Evolutionary conservation across 2,113 vertebrate genomes (phyloP).

Genomic region (Callithrix jacchus): DNA sequence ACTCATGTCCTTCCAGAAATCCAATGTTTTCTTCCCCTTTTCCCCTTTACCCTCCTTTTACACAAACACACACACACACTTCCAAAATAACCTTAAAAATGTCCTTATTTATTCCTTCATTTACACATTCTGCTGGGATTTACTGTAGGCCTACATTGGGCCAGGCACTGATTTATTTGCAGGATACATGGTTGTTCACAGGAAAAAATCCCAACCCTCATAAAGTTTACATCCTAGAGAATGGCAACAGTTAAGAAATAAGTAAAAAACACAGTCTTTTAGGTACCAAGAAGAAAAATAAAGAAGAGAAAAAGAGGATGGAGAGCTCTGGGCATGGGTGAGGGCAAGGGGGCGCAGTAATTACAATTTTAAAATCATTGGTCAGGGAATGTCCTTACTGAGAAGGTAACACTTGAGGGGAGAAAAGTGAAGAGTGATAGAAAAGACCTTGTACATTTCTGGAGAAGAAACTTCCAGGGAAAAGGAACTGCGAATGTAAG

Average conservation of each 20-base stretch:
- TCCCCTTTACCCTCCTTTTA: not conserved
- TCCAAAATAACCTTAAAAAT: conserved; percentile 27
- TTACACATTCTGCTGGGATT: not conserved
- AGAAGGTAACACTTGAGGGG: not conserved
- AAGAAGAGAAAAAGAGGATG: not conserved
- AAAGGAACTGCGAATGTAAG: not conserved
- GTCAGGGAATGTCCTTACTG: not conserved
- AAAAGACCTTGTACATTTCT: not conserved
- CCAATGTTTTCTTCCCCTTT: not conserved
- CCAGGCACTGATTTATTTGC: not conserved
- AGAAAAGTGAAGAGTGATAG: not conserved
- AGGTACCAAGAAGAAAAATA: not conserved
- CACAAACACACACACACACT: not conserved
- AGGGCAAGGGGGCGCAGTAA: not conserved
- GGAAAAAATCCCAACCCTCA: not conserved
- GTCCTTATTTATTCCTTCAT: not conserved
- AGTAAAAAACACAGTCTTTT: not conserved
- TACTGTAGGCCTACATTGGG: not conserved
- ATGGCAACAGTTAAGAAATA: not conserved
- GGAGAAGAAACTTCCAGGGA: not conserved
- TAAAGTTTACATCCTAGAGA: not conserved
- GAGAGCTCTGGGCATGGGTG: not conserved
- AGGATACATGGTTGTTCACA: not conserved
- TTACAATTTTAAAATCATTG: not conserved
- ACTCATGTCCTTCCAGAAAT: not conserved